Evolutionary conservation across 2,797 vertebrate species (phyloP).

Genomic region (Hippopotamyrus pictus): DNA sequence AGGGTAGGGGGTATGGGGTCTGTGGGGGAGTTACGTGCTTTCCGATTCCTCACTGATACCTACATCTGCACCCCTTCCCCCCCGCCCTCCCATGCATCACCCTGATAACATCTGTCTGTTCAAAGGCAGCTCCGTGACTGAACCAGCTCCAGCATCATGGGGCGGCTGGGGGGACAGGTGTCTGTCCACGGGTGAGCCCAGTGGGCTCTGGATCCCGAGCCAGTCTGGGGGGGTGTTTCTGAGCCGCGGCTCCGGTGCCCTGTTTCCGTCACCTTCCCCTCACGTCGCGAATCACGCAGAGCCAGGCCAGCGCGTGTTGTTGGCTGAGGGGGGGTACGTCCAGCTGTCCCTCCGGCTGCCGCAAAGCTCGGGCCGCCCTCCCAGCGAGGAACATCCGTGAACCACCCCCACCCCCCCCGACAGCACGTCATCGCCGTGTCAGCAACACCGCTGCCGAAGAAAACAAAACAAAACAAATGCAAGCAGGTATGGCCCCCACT

Average conservation of each 20-base stretch:
- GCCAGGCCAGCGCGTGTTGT: neutral
- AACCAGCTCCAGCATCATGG: neutral
- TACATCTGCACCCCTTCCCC: neutral
- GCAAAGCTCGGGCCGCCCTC: neutral
- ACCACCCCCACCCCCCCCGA: neutral
- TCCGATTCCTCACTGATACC: neutral
- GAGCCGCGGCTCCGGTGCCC: neutral
- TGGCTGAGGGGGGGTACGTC: neutral
- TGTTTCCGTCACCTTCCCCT: neutral
- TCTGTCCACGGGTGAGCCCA: neutral
- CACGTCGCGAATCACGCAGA: neutral
- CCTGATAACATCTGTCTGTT: constrained; percentile 8
- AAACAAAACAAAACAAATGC: neutral
- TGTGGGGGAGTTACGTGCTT: neutral
- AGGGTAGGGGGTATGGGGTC: neutral
- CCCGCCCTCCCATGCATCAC: neutral
- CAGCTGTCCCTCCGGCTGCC: constrained; percentile 3
- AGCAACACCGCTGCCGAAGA: neutral
- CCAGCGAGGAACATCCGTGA: neutral
- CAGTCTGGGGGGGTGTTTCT: neutral
- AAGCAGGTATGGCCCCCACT: neutral
- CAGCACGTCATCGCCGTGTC: neutral
- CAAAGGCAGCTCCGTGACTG: neutral
- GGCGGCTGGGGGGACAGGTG: neutral
- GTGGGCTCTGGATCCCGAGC: neutral